Percentiles rank a stretch among this genome's conserved stretches.
These are phyloP conservation scores for Glyphotaelius pellucidus DNA, from an alignment of 2,888 invertebrate genomes.

Conservation along the genomic window DNA sequence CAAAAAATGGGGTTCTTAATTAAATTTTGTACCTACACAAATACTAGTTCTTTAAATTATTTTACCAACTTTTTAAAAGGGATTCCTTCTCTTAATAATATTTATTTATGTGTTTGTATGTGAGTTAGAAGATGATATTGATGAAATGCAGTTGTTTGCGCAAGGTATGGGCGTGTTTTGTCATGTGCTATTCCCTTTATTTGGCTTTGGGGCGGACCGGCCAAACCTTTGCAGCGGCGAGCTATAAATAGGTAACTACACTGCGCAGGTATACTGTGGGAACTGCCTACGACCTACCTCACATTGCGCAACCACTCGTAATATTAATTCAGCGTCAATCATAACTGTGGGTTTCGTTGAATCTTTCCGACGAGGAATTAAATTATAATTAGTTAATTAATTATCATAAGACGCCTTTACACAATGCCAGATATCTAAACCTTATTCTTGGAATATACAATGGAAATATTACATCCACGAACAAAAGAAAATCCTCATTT, in stretches of 20 bases:
- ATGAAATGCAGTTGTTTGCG: background rate
- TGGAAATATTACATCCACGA: background rate
- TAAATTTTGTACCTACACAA: too few relatives aligned
- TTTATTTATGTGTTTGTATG: background rate
- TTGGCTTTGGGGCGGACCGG: slow-evolving; percentile 32
- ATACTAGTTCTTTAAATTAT: too few relatives aligned
- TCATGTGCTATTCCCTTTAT: slow-evolving; percentile 19
- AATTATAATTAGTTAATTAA: background rate
- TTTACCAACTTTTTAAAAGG: background rate
- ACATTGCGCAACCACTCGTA: background rate
- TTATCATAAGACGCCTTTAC: background rate
- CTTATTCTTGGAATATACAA: background rate
- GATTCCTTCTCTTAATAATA: background rate
- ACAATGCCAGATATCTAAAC: background rate
- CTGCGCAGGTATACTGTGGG: background rate
- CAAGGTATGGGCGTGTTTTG: background rate
- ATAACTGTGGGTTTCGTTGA: background rate
- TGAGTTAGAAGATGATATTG: background rate
- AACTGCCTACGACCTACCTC: background rate
- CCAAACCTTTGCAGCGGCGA: slow-evolving; percentile 11
- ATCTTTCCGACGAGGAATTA: background rate
- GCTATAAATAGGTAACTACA: background rate
- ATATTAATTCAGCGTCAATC: background rate
- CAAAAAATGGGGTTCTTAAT: too few relatives aligned
- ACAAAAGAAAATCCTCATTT: background rate